phyloP scores from a whole-genome alignment of 2,113 vertebrate species.

The Gymnarchus niloticus region DNA sequence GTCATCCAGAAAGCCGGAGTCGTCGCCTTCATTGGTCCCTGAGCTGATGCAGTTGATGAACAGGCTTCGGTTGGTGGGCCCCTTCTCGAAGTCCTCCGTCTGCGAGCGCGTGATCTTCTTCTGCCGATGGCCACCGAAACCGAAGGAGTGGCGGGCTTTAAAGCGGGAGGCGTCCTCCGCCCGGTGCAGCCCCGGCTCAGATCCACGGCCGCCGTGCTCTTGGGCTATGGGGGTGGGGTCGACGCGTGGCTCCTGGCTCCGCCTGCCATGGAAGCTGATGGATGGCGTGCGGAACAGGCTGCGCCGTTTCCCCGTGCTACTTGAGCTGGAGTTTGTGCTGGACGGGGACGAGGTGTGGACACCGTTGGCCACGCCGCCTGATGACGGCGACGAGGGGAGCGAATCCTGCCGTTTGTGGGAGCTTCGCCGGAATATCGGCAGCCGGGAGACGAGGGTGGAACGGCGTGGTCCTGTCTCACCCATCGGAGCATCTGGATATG shows the following conservation, averaged over 20 bases:
- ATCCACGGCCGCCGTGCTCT: constrained; percentile 66
- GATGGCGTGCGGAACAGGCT: constrained; percentile 89
- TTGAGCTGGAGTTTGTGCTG: constrained; percentile 95
- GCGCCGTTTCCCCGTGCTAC: constrained; percentile 86
- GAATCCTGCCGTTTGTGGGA: constrained; percentile 83
- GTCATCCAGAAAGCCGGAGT: constrained; percentile 89
- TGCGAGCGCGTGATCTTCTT: constrained; percentile 91
- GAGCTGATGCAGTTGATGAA: constrained; percentile 96
- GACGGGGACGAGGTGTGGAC: constrained; percentile 89
- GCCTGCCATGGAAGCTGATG: constrained; percentile 82
- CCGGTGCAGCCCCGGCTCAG: constrained; percentile 56
- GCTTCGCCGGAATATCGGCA: constrained; percentile 93
- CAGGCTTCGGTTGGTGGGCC: constrained; percentile 76
- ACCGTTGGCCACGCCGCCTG: constrained; percentile 72
- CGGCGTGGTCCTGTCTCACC: constrained; percentile 84
- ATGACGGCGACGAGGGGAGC: constrained; percentile 89
- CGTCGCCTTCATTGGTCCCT: constrained; percentile 81
- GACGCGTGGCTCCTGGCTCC: constrained; percentile 61
- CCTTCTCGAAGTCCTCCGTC: constrained; percentile 87
- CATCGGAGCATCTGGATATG: constrained; percentile 65
- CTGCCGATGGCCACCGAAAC: constrained; percentile 74
- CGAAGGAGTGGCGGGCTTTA: constrained; percentile 76
- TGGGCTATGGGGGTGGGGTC: constrained; percentile 64
- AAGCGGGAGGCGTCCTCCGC: constrained; percentile 64
- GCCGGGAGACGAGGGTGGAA: constrained; percentile 87